phyloP scores from a whole-genome alignment of 2,113 vertebrate genomes.

The Hippocampus barbouri region DNA sequence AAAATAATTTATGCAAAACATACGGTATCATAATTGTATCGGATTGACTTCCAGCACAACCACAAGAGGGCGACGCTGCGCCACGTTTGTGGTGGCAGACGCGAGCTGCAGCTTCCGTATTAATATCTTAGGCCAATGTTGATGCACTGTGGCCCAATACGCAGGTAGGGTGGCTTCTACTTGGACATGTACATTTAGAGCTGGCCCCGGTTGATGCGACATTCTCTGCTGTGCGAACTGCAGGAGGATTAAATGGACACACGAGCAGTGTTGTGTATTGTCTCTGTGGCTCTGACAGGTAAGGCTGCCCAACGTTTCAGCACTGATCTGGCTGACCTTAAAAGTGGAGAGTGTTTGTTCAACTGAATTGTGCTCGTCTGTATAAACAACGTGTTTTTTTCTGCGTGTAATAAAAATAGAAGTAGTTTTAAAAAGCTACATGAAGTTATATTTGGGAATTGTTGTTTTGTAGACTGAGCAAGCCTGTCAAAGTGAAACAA shows the following conservation, averaged over 20 bases:
- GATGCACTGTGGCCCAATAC: not conserved
- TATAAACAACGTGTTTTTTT: not conserved
- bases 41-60: not conserved
- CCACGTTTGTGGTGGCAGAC: not conserved
- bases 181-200: not conserved
- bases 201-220: not conserved
- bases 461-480: not conserved
- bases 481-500: not conserved
- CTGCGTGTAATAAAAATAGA: no score
- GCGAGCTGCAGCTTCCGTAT: not conserved
- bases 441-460: not conserved
- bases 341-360: not conserved
- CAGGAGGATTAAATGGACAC: conserved; percentile 20
- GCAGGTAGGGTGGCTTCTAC: not conserved
- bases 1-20: no score
- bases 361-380: no score
- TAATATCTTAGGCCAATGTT: not conserved
- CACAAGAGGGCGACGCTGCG: conserved; percentile 7
- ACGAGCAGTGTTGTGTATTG: conserved; percentile 6
- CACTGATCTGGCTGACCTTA: not conserved
- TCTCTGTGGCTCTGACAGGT: conserved; percentile 31
- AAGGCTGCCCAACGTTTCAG: not conserved
- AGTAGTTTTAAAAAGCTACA: not conserved
- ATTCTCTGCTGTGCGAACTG: not conserved
- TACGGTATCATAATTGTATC: no score